Evolutionary conservation across 2,797 vertebrate species (phyloP), one percentile per base, ranked within the genome.

Genomic region (Hemitrygon akajei): DNA sequence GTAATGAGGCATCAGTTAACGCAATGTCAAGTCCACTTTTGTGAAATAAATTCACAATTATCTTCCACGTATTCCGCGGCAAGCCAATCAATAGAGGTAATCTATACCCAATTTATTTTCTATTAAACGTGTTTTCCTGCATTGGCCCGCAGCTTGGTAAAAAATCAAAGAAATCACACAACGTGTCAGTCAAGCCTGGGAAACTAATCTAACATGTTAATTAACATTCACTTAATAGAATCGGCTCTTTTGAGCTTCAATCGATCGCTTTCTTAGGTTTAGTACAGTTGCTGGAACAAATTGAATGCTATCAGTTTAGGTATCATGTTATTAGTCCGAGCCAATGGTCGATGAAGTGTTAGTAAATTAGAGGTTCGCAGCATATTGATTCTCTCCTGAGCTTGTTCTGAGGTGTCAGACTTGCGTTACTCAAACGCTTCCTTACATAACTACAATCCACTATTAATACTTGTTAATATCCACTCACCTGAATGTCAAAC

Each of bases 191-290:
- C 97, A 97, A 94, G 95, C 95, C 95, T 95, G 94, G 94, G 94
- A 95, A 96, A 96, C 95, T 95, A 95, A 95, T 95, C 95, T 95
- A 95, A 94, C 94, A 95, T 96, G 96, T 96, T 97, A 98, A 98
- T 98, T 98, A 97, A 96, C 96, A 97, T 95, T 95, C 96, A 96
- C 95, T 95, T 98, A 98, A 98, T 98, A 96, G 97, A 96, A 97
- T 96, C 96, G 95, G 96, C 97, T 97, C 96, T 97, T 47, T 96
- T 96, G 96, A 97, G 96, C 95, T 95, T 94, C 97, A 97, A 98
- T 99, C 98, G 97, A 98, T 99, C 94, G 96, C 96, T 96, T 97
- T 96, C 97, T 98, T 97, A 96, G 96, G 95, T 97, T 95, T 96
- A 95, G 96, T 95, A 95, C 96, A 96, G 96, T 95, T 95, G 96